Evolutionary conservation across 2,888 invertebrate species (phyloP).

Genomic region (Candidula unifasciata): DNA sequence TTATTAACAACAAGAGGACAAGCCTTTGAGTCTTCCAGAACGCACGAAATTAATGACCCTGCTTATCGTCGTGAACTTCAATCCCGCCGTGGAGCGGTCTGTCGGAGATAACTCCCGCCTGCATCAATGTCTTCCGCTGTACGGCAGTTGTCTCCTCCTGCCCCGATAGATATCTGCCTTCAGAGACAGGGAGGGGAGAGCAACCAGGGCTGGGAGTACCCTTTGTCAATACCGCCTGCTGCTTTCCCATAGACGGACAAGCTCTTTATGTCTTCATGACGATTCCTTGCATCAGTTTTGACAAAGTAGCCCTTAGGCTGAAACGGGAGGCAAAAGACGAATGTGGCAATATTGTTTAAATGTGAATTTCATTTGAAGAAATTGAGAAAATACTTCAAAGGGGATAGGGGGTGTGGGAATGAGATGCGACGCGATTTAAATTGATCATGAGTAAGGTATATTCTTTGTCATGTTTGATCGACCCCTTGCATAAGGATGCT

Average conservation of each 20-base stretch:
- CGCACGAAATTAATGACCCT: not conserved
- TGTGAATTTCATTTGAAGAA: too few relatives aligned
- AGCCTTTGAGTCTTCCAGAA: not conserved
- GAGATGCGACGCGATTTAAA: too few relatives aligned
- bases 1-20: not conserved
- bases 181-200: not conserved
- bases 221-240: slow-evolving; percentile 26
- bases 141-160: not conserved
- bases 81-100: not conserved
- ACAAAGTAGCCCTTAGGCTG: slow-evolving; percentile 4
- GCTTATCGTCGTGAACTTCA: not conserved
- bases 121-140: slow-evolving; percentile 8
- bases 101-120: not conserved
- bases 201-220: not conserved
- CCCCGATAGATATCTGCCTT: slow-evolving; percentile 4
- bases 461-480: too few relatives aligned
- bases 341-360: not conserved
- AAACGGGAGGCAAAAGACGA: not conserved
- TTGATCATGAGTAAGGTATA: too few relatives aligned
- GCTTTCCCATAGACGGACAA: slow-evolving; percentile 14
- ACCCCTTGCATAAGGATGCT: too few relatives aligned
- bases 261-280: not conserved
- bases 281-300: slow-evolving; percentile 20
- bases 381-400: too few relatives aligned
- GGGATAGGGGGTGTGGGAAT: too few relatives aligned